phyloP scores from a whole-genome alignment of 2,113 vertebrate genomes.

The Scomber japonicus region DNA sequence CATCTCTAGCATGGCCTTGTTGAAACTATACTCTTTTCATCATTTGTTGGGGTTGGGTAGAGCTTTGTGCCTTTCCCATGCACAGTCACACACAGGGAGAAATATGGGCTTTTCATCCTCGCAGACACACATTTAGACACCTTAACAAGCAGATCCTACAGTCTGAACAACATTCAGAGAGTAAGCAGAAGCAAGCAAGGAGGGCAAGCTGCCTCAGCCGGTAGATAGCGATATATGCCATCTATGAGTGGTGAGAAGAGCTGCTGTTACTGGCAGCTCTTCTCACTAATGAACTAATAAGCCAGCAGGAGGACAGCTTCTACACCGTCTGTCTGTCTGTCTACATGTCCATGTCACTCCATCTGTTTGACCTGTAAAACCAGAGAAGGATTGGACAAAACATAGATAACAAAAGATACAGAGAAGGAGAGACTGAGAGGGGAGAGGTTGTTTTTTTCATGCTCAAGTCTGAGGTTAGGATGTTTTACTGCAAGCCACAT shows the following conservation, averaged over 20 bases:
- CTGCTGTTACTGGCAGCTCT: constrained; percentile 17
- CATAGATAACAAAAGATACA: neutral
- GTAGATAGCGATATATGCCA: constrained; percentile 10
- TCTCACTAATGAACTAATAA: constrained; percentile 59
- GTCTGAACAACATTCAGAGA: neutral
- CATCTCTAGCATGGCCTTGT: neutral
- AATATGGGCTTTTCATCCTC: neutral
- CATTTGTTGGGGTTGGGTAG: neutral
- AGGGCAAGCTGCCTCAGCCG: constrained; percentile 27
- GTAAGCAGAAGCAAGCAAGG: neutral
- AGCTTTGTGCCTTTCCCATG: neutral
- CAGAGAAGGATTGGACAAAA: constrained; percentile 21
- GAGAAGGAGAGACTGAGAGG: constrained; percentile 1
- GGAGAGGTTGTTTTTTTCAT: neutral
- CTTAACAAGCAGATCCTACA: constrained; percentile 40
- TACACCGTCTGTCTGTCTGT: neutral
- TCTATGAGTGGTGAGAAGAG: constrained; percentile 25
- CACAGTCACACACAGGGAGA: constrained; percentile 11
- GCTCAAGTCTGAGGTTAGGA: too few species aligned
- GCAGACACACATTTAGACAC: constrained; percentile 12
- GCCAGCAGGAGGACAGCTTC: constrained; percentile 25
- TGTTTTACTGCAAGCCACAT: too few species aligned
- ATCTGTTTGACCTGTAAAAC: constrained; percentile 15
- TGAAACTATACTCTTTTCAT: neutral
- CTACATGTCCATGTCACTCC: neutral